Conservation (phyloP, 2,888 invertebrate species). For the Pandemis cinnamomeana region DNA sequence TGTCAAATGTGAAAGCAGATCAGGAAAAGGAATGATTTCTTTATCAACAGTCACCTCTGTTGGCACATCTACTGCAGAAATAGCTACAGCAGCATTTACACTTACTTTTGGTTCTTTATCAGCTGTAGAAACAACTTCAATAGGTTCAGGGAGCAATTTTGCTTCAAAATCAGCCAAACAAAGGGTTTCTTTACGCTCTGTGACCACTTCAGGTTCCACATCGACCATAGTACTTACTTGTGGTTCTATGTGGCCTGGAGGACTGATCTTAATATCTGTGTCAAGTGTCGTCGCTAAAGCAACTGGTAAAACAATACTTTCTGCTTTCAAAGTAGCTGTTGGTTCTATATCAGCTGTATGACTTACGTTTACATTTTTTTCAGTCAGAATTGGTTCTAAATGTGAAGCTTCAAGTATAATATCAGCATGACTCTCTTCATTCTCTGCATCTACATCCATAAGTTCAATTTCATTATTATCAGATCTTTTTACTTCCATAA, state of each 20-base stretch:
- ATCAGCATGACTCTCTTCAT: slow-evolving; percentile 18
- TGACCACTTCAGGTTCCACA: background rate
- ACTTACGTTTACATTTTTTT: background rate
- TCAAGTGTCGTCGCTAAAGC: background rate
- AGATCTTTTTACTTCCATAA: background rate
- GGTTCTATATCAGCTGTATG: background rate
- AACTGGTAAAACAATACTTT: background rate
- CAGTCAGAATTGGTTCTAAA: background rate
- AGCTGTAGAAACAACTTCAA: background rate
- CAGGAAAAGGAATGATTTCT: background rate
- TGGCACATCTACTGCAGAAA: background rate
- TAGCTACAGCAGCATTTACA: background rate
- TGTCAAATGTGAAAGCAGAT: background rate
- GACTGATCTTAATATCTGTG: background rate
- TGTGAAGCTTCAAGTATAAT: slow-evolving; percentile 22
- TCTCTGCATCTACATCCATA: background rate
- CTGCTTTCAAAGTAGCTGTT: background rate
- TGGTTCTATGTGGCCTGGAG: background rate
- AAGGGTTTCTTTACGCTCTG: background rate
- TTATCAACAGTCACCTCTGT: background rate
- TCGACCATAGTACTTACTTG: background rate
- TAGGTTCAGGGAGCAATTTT: background rate
- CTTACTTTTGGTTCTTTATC: too few relatives aligned
- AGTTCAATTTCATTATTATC: background rate
- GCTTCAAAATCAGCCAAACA: background rate